These are phyloP conservation scores for Lithophane ornitopus DNA, from an alignment of 2,888 invertebrate species.

Conservation along the genomic window DNA sequence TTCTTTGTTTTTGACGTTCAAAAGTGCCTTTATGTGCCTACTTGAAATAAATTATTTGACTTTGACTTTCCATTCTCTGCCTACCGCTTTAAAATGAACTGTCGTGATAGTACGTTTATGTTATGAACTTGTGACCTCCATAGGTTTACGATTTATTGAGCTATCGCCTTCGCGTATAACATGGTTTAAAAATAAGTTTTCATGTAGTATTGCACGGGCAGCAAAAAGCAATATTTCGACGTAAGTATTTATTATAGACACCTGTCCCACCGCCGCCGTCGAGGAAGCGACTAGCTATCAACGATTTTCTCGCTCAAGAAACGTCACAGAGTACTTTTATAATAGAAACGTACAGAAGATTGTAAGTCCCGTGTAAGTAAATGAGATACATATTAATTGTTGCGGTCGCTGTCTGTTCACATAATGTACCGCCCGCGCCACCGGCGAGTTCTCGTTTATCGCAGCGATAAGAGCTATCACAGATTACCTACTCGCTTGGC, in stretches of 20 bases:
- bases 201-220: not conserved
- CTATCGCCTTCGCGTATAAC: not conserved
- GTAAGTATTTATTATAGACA: not conserved
- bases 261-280: not conserved
- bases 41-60: too few species aligned
- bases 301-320: too few species aligned
- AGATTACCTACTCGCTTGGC: not conserved
- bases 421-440: too few species aligned
- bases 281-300: not conserved
- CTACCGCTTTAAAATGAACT: not conserved
- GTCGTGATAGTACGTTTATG: not conserved
- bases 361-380: too few species aligned
- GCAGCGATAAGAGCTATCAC: not conserved
- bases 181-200: constrained; percentile 1
- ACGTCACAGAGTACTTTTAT: too few species aligned
- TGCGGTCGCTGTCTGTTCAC: too few species aligned
- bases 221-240: constrained; percentile 5
- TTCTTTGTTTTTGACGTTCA: too few species aligned
- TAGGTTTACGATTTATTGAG: not conserved
- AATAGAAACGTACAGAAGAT: too few species aligned
- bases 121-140: not conserved
- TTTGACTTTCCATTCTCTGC: too few species aligned
- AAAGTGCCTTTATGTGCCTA: too few species aligned
- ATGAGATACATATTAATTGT: too few species aligned
- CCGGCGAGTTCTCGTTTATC: too few species aligned